Evolutionary conservation across 2,797 vertebrate species (phyloP), one percentile per base, ranked within the genome.

Genomic region (Coregonus suidteri): DNA sequence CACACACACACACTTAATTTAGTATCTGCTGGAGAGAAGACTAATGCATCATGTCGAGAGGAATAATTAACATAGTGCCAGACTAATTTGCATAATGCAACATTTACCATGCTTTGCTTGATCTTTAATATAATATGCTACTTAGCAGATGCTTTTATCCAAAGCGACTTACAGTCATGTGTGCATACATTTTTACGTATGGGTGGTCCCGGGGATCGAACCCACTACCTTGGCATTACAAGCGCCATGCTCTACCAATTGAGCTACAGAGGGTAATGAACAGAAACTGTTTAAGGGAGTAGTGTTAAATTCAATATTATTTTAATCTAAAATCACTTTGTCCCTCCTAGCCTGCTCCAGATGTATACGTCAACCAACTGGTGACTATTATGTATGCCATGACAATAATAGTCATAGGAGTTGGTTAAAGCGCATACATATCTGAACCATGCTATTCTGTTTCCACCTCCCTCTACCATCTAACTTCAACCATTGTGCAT

Each of bases 1-100:
- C 64, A 13, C 75, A 13, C 75, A 59, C 18, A 59, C 52, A 56
- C 67, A 62, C 41, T 47, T 16, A 66, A 62, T 35, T 68, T 18
- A 68, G 66, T 35, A 34, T 37, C 66, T 68, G 5, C 6, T 5
- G 14, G 30, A 35, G 66, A 35, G 31, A 68, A 68, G 66, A 68
- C 31, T 68, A 35, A 35, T 34, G 34, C 30, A 34, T 35, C 66
- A 18, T 34, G 30, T 37, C 4, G 31, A 35, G 15, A 6, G 31
- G 66, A 68, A 68, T 13, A 18, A 68, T 66, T 30, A 31, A 68
- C 31, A 68, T 34, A 68, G 31, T 18, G 14, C 30, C 30, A 18
- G 4, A 7, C 31, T 34, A 2, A 68, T 68, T 67, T 34, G 14
- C 65, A 34, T 67, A 34, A 15, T 16, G 4, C 5, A 35, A 34